Conservation (phyloP, 2,888 invertebrate species). For the Acronicta aceris region DNA sequence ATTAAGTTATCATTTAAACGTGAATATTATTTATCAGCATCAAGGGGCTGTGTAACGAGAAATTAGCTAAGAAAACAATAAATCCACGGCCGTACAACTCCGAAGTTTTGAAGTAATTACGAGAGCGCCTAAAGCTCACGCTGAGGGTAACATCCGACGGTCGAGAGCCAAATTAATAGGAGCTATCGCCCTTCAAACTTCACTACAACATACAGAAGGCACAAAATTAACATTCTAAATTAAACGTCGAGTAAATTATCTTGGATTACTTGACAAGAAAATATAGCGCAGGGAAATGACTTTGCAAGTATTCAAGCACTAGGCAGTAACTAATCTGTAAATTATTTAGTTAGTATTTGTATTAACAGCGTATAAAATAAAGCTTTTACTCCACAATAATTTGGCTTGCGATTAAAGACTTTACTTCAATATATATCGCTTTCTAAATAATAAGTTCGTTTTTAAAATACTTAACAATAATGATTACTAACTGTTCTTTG, state of each 20-base stretch:
- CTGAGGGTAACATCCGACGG: conserved; percentile 42
- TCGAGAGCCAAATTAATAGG: conserved; percentile 39
- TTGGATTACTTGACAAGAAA: not conserved
- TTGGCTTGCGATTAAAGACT: too few relatives aligned
- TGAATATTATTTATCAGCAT: conserved; percentile 8
- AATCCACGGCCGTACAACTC: conserved; percentile 28
- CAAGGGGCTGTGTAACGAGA: conserved; percentile 11
- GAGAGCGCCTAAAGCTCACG: conserved; percentile 42
- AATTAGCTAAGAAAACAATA: conserved; percentile 50
- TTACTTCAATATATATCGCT: too few relatives aligned
- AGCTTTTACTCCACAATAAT: too few relatives aligned
- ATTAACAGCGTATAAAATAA: too few relatives aligned
- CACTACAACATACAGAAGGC: conserved; percentile 4
- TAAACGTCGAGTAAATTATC: conserved; percentile 5
- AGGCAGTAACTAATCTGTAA: too few relatives aligned
- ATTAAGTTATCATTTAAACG: conserved; percentile 1
- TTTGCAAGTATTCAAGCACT: not conserved
- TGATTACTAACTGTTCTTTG: not conserved
- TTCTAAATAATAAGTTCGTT: too few relatives aligned
- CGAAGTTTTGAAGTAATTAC: conserved; percentile 56
- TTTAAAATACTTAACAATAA: too few relatives aligned
- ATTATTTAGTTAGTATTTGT: too few relatives aligned
- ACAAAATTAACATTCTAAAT: conserved; percentile 13
- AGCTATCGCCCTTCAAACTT: conserved; percentile 35
- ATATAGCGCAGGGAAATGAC: not conserved